Conservation (phyloP, 2,888 invertebrate species). For the Eupithecia pulchellata region DNA sequence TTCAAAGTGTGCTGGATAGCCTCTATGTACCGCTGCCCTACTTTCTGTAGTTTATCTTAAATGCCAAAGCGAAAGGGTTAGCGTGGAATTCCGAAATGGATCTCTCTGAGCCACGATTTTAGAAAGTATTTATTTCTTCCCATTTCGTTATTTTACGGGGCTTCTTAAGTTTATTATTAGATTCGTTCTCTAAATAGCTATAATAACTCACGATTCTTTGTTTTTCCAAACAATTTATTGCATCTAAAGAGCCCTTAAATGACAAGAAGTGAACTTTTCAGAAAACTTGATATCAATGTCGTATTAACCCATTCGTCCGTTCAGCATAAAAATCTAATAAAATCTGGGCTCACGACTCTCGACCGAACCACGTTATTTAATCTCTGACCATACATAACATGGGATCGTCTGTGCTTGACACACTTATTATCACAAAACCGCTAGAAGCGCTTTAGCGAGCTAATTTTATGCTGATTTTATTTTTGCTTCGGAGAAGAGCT, state of each 20-base stretch:
- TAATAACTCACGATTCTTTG: too few species aligned
- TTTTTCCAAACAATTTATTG: too few species aligned
- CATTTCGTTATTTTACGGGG: conserved; percentile 37
- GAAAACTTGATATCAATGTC: neutral
- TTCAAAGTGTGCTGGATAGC: conserved; percentile 9
- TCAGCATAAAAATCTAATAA: conserved; percentile 21
- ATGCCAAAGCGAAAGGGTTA: conserved; percentile 23
- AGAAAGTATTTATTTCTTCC: conserved; percentile 32
- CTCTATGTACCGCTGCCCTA: conserved; percentile 14
- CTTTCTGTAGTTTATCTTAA: conserved; percentile 26
- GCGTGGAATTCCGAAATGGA: conserved; percentile 22
- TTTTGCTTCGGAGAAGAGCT: conserved; percentile 11
- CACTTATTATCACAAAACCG: conserved; percentile 43
- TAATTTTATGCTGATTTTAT: conserved; percentile 35
- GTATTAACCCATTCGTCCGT: neutral
- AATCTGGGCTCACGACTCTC: conserved; percentile 33
- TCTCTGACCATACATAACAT: conserved; percentile 27
- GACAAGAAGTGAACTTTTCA: neutral
- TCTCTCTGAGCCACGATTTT: conserved; percentile 31
- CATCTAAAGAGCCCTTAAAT: neutral
- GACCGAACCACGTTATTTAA: conserved; percentile 27
- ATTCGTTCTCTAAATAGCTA: too few species aligned
- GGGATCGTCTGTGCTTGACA: conserved; percentile 43
- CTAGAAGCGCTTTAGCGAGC: conserved; percentile 34
- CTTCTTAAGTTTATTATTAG: conserved; percentile 2